Conservation (phyloP, 1,140 invertebrate genomes). For the Platyscapa corneri region DNA sequence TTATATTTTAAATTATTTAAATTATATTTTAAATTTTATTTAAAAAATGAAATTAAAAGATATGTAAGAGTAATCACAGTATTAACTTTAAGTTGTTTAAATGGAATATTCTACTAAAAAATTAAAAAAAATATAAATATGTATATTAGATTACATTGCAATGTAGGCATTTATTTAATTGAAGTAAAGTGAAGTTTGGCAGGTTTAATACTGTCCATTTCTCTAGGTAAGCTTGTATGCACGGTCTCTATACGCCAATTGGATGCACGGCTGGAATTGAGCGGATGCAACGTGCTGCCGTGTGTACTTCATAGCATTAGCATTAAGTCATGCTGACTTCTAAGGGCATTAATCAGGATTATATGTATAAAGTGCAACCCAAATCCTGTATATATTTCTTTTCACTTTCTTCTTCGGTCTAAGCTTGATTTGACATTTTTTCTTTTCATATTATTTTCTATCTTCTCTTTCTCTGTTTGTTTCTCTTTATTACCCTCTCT, state of each 20-base stretch:
- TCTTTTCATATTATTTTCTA: slow-evolving; percentile 41
- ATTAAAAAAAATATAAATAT: not conserved
- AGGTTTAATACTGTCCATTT: slow-evolving; percentile 9
- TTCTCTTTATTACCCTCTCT: too few species aligned
- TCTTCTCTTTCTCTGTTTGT: not conserved
- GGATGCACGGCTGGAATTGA: slow-evolving; percentile 47
- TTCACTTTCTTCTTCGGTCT: slow-evolving; percentile 45
- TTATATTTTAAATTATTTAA: too few species aligned
- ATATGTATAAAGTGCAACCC: slow-evolving; percentile 56
- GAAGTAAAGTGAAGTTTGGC: not conserved
- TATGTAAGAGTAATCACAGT: not conserved
- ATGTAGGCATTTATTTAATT: not conserved
- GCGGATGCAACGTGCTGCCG: slow-evolving; percentile 12
- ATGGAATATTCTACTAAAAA: not conserved
- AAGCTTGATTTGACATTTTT: slow-evolving; percentile 21
- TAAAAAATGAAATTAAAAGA: too few species aligned
- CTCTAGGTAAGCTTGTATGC: not conserved
- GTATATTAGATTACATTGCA: not conserved
- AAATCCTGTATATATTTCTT: slow-evolving; percentile 28
- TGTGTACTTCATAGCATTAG: slow-evolving; percentile 60
- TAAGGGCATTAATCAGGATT: slow-evolving; percentile 73
- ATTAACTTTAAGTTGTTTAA: not conserved
- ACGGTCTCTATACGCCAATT: slow-evolving; percentile 39
- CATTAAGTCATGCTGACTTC: slow-evolving; percentile 61
- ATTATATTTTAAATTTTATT: too few species aligned